These are phyloP conservation scores for Erebia palarica DNA, from an alignment of 2,888 invertebrate genomes.

Conservation along the genomic window DNA sequence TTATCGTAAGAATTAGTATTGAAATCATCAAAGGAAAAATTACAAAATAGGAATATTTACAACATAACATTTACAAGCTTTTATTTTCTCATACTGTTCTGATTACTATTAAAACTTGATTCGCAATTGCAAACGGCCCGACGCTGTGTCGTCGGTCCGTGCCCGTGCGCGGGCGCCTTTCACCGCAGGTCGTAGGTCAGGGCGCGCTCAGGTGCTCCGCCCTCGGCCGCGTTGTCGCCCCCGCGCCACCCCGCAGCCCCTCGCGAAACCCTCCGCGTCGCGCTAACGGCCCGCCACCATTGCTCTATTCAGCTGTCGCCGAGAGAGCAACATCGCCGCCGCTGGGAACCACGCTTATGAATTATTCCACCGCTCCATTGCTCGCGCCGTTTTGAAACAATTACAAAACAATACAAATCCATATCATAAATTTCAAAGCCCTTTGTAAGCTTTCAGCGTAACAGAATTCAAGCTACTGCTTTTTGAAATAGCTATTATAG, in stretches of 20 bases:
- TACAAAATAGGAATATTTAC: neutral
- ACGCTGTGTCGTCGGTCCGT: slow-evolving; percentile 66
- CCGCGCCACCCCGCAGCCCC: slow-evolving; percentile 48
- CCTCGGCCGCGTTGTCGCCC: slow-evolving; percentile 56
- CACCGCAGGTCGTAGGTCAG: slow-evolving; percentile 81
- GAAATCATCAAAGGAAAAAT: neutral
- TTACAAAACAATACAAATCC: slow-evolving; percentile 77
- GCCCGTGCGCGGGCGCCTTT: slow-evolving; percentile 75
- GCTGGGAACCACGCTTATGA: slow-evolving; percentile 76
- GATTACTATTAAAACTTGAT: slow-evolving; percentile 54
- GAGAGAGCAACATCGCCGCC: slow-evolving; percentile 67
- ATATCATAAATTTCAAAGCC: slow-evolving; percentile 71
- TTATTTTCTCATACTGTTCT: slow-evolving; percentile 21
- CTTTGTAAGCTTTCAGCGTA: slow-evolving; percentile 55
- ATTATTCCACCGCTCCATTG: slow-evolving; percentile 68
- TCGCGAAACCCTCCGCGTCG: slow-evolving; percentile 46
- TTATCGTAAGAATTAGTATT: neutral
- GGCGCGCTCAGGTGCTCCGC: slow-evolving; percentile 82
- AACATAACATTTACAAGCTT: slow-evolving; percentile 8
- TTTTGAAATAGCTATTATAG: slow-evolving; percentile 14
- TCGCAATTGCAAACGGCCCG: slow-evolving; percentile 61
- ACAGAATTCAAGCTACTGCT: slow-evolving; percentile 30
- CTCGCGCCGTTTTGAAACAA: slow-evolving; percentile 70
- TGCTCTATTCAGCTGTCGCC: slow-evolving; percentile 80
- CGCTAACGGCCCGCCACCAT: slow-evolving; percentile 69